Evolutionary conservation across 2,888 invertebrate species (phyloP).

Genomic region (Plebejus argus): DNA sequence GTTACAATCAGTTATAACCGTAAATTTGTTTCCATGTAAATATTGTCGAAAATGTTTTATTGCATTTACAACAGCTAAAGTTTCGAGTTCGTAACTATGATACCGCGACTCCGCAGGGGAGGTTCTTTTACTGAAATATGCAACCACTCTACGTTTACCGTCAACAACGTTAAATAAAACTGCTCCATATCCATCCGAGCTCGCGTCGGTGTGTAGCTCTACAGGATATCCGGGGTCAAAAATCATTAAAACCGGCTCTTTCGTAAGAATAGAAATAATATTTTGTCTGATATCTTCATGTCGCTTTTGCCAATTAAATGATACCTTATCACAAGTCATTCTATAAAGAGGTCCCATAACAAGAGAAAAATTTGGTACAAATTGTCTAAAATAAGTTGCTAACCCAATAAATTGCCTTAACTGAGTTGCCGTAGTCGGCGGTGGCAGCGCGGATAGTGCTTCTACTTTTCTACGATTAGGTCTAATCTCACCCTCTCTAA

Average conservation of each 20-base stretch:
- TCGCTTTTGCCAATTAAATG: constrained; percentile 28
- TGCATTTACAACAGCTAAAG: background rate
- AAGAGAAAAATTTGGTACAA: constrained; percentile 28
- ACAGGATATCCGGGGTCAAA: constrained; percentile 35
- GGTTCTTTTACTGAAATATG: constrained; percentile 35
- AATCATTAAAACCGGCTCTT: constrained; percentile 37
- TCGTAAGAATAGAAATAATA: constrained; percentile 38
- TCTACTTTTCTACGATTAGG: constrained; percentile 44
- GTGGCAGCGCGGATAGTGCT: constrained; percentile 33
- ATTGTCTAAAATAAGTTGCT: constrained; percentile 35
- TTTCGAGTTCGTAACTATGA: background rate
- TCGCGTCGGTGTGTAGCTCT: constrained; percentile 43
- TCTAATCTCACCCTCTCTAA: constrained; percentile 39
- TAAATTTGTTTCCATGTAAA: constrained; percentile 41
- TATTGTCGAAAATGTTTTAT: constrained; percentile 38
- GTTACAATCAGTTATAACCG: constrained; percentile 45
- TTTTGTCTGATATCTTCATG: constrained; percentile 31
- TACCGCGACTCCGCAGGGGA: constrained; percentile 19
- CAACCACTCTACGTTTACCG: constrained; percentile 34
- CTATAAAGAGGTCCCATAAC: constrained; percentile 32
- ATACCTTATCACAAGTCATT: constrained; percentile 23
- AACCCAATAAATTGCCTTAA: constrained; percentile 38
- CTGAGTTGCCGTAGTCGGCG: constrained; percentile 31
- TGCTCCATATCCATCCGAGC: constrained; percentile 41
- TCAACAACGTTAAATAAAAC: constrained; percentile 31